Conservation (phyloP, 2,888 invertebrate genomes). For the Xanthostigma xanthostigma region DNA sequence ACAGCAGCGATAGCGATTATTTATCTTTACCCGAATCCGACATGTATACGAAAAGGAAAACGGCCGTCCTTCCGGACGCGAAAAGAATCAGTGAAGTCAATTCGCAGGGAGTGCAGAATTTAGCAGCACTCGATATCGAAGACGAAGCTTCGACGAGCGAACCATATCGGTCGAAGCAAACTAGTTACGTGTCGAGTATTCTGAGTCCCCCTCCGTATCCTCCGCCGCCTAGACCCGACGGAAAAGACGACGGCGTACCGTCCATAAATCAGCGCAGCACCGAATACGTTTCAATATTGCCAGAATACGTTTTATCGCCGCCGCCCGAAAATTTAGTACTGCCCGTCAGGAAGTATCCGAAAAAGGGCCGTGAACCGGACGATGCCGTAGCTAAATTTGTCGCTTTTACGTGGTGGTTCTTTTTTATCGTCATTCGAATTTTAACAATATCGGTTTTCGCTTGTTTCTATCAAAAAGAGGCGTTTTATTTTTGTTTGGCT, state of each 20-base stretch:
- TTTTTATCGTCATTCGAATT: slow-evolving; percentile 56
- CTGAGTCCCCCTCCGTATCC: no score
- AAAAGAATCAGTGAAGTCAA: not conserved
- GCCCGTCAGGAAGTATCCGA: slow-evolving; percentile 3
- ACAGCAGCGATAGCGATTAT: not conserved
- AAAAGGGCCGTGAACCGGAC: slow-evolving; percentile 56
- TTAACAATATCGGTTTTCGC: slow-evolving; percentile 54
- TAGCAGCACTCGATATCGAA: not conserved
- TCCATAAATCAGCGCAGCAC: no score
- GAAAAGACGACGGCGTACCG: not conserved
- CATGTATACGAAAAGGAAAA: not conserved
- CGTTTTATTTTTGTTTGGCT: slow-evolving; percentile 39
- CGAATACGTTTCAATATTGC: not conserved
- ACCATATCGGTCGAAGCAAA: no score
- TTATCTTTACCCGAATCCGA: not conserved
- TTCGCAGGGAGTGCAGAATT: not conserved
- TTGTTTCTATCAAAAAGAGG: slow-evolving; percentile 45
- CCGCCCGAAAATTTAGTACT: not conserved
- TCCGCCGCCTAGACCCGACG: not conserved
- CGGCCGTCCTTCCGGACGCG: not conserved
- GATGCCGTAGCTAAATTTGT: slow-evolving; percentile 53
- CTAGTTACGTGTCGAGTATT: no score
- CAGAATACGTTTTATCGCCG: not conserved
- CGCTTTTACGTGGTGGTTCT: slow-evolving; percentile 62
- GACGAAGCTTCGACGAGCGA: no score